Conservation (phyloP, 2,113 vertebrate genomes). For the Propithecus coquereli region DNA sequence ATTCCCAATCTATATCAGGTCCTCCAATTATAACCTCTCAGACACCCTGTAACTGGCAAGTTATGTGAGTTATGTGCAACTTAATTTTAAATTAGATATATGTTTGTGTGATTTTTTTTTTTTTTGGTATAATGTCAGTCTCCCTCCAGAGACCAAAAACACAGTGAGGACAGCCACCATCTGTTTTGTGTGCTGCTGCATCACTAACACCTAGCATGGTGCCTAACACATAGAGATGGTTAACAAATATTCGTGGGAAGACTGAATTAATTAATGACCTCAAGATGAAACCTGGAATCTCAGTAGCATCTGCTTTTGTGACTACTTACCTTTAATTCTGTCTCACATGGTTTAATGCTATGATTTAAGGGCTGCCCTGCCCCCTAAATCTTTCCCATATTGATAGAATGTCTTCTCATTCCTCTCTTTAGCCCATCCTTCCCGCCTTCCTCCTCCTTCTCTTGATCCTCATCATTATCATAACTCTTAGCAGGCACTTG, state of each 20-base stretch:
- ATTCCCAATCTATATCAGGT: neutral
- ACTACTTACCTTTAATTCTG: neutral
- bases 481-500: neutral
- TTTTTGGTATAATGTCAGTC: neutral
- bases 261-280: neutral
- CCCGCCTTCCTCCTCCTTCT: neutral
- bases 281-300: neutral
- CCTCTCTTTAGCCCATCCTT: neutral
- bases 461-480: neutral
- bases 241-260: neutral
- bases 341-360: neutral
- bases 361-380: neutral
- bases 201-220: too few species aligned
- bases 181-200: neutral
- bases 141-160: neutral
- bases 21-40: neutral
- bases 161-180: neutral
- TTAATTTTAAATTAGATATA: neutral
- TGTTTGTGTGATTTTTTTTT: neutral
- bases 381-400: neutral
- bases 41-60: too few species aligned
- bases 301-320: neutral
- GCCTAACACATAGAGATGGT: neutral
- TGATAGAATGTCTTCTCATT: neutral
- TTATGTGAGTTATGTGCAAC: neutral